Conservation (phyloP, 2,888 invertebrate genomes). For the Drosophila ustulata region DNA sequence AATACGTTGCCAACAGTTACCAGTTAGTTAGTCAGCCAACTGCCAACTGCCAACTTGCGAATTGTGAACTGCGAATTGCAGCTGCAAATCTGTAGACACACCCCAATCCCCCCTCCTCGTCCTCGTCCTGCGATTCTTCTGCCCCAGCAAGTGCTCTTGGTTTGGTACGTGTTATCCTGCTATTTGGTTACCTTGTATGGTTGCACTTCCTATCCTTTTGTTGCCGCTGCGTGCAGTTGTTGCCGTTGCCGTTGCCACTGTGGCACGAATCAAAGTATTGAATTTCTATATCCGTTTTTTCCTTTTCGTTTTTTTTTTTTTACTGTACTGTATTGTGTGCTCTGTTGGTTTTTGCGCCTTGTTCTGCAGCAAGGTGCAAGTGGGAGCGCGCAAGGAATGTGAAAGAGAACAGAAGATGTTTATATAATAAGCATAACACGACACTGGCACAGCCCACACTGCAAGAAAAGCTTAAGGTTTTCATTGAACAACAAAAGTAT, state of each 20-base stretch:
- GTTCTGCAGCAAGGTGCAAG: slow-evolving; percentile 36
- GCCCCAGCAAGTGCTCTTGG: slow-evolving; percentile 58
- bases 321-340: slow-evolving; percentile 37
- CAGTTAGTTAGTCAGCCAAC: slow-evolving; percentile 49
- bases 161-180: slow-evolving; percentile 78
- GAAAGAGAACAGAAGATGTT: slow-evolving; percentile 28
- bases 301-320: slow-evolving; percentile 46
- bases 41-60: slow-evolving; percentile 1
- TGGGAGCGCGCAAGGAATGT: slow-evolving; percentile 8
- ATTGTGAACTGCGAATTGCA: slow-evolving; percentile 27
- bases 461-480: neutral
- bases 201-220: slow-evolving; percentile 71
- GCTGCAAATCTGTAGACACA: slow-evolving; percentile 46
- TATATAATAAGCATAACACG: slow-evolving; percentile 50
- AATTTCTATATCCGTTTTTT: slow-evolving; percentile 84
- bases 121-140: neutral
- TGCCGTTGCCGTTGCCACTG: slow-evolving; percentile 40
- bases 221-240: slow-evolving; percentile 21
- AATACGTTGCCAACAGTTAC: slow-evolving; percentile 32
- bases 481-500: neutral
- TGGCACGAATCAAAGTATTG: slow-evolving; percentile 85
- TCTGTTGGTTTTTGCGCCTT: slow-evolving; percentile 51
- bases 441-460: slow-evolving; percentile 12
- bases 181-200: slow-evolving; percentile 79
- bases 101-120: neutral